phyloP scores from a whole-genome alignment of 2,113 vertebrate species.

The Tauraco erythrolophus region DNA sequence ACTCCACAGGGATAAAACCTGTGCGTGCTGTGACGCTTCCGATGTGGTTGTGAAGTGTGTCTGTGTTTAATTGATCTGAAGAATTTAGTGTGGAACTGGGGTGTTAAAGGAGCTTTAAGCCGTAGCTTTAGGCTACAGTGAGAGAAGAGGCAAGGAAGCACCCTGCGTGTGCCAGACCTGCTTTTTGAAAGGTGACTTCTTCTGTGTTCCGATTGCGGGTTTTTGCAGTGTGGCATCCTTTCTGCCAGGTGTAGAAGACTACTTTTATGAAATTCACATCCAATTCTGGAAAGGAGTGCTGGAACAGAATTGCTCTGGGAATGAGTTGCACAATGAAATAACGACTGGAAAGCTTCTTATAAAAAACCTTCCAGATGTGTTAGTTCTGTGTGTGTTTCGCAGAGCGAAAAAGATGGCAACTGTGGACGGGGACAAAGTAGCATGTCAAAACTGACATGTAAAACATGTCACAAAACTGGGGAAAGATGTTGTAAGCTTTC shows the following conservation, averaged over 20 bases:
- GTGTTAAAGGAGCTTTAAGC: not conserved
- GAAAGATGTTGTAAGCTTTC: not conserved
- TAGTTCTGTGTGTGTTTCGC: not conserved
- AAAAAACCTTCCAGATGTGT: not conserved
- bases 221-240: not conserved
- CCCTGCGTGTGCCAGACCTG: not conserved
- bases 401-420: not conserved
- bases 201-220: not conserved
- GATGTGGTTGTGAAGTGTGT: not conserved
- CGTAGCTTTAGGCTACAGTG: not conserved
- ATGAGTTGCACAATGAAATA: not conserved
- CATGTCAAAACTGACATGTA: not conserved
- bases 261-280: not conserved
- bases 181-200: not conserved
- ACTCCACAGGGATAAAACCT: not conserved
- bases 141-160: not conserved
- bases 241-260: not conserved
- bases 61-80: not conserved
- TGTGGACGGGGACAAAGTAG: not conserved
- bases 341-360: not conserved
- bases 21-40: not conserved
- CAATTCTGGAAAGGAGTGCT: not conserved
- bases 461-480: not conserved
- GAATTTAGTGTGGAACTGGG: not conserved
- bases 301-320: not conserved